Evolutionary conservation across 2,888 invertebrate species (phyloP), one percentile per base, ranked within the genome.

Genomic region (Cremastobaeus sp.): DNA sequence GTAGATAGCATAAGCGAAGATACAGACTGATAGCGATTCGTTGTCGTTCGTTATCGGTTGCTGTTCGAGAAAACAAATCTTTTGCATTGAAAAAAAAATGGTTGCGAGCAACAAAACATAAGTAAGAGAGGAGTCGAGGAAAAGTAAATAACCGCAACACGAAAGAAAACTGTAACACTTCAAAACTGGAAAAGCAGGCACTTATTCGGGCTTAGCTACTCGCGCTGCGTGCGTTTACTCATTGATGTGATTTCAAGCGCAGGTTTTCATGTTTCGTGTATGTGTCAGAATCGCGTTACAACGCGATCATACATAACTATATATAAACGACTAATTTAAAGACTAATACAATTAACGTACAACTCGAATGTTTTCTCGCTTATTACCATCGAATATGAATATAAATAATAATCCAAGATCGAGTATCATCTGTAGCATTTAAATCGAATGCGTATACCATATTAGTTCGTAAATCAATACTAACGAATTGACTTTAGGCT

Each of bases 161-260:
- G 41, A 48, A 32, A 62, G 41, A 52, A 52, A 32, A 32, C 50
- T 32, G 57, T 39, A 54, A 47, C 20, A 52, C 39, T 71, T 55
- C 37, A 35, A 41, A 64, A 72, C 47, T 54, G 47, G 48, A 47
- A 50, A 48, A 43, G 50, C 73, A 57, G 64, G 57, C 68, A 73
- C 66, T 73, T 64, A 47, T 62, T 62, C 39, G 66, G 66, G 66
- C 65, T 76, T 74, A 66, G 71, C 71, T 64, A 69, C 55, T 68
- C 74, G 75, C 76, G 64, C 57, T 71, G 74, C 73, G 76, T 59
- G 65, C 68, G 74, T 82, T 78, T 79, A 83, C 83, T 85, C 83
- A 82, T 85, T 80, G 83, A 86, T 85, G 86, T 86, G 85, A 85
- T 86, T 85, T 82, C 80, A 83, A 83, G 81, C 82, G 84, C 85